Conservation (phyloP, 2,888 invertebrate genomes). For the Dicycla oo region DNA sequence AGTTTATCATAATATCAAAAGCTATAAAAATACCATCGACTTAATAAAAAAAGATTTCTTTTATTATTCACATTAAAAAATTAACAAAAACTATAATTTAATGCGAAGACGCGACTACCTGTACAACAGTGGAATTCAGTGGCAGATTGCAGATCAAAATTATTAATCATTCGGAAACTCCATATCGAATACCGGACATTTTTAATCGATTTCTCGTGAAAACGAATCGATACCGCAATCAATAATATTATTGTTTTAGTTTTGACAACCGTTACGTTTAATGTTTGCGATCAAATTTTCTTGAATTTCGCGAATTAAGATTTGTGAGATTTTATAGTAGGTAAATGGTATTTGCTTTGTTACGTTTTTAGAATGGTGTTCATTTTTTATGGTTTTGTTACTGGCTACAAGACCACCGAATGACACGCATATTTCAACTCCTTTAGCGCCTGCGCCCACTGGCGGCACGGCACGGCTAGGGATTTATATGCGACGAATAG, state of each 20-base stretch:
- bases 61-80: slow-evolving; percentile 63
- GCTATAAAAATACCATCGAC: slow-evolving; percentile 64
- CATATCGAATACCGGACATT: slow-evolving; percentile 80
- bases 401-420: not conserved
- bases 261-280: slow-evolving; percentile 48
- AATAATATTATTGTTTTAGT: slow-evolving; percentile 67
- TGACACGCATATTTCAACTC: too few species aligned
- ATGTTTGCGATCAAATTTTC: slow-evolving; percentile 44
- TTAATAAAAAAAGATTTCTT: slow-evolving; percentile 42
- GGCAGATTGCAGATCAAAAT: slow-evolving; percentile 87
- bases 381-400: not conserved
- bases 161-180: slow-evolving; percentile 84
- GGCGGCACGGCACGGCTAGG: too few species aligned
- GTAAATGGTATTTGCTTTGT: not conserved
- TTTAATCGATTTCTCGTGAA: slow-evolving; percentile 79
- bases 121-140: slow-evolving; percentile 83
- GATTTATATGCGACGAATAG: too few species aligned
- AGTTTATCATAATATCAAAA: slow-evolving; percentile 60
- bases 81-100: slow-evolving; percentile 76
- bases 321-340: slow-evolving; percentile 18
- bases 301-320: slow-evolving; percentile 14
- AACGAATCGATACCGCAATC: slow-evolving; percentile 62
- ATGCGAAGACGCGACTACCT: slow-evolving; percentile 78
- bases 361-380: too few species aligned
- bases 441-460: too few species aligned